A percentile compares a stretch with the other conserved stretches of the same genome.
phyloP scores from a whole-genome alignment of 64 coral and sea anemone species.

The Montipora efflorescens region DNA sequence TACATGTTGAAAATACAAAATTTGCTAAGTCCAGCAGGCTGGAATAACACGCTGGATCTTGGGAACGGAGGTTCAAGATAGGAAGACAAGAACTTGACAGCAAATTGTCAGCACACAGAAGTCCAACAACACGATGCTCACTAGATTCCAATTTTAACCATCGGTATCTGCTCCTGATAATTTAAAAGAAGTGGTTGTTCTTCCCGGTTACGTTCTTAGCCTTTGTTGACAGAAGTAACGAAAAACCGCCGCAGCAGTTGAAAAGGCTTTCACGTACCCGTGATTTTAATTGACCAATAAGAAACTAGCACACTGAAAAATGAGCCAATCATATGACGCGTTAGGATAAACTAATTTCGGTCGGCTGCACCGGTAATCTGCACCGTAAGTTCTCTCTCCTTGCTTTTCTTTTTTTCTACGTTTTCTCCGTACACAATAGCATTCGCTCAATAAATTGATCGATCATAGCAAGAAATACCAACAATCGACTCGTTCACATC shows the following conservation, averaged over 20 bases:
- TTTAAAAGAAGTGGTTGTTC: not conserved
- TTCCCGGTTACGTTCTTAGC: conserved; percentile 80
- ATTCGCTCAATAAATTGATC: no score
- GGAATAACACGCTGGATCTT: no score
- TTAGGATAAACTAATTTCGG: not conserved
- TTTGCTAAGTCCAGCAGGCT: not conserved
- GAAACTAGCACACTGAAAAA: not conserved
- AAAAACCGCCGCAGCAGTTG: conserved; percentile 99
- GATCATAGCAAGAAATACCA: no score
- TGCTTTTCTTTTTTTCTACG: no score
- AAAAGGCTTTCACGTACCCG: conserved; percentile 72
- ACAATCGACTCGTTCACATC: no score
- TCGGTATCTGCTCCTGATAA: not conserved
- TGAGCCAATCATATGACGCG: not conserved
- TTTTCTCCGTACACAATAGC: no score
- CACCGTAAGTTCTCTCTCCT: no score
- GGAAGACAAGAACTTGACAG: not conserved
- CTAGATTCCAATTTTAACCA: not conserved
- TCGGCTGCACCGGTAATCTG: no score
- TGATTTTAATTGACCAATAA: conserved; percentile 73
- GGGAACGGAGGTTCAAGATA: no score
- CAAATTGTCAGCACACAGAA: not conserved
- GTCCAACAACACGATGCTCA: not conserved
- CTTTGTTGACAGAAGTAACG: conserved; percentile 89
- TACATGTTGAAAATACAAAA: conserved; percentile 22